Conservation (phyloP, 1,140 invertebrate genomes). For the Latrodectus geometricus region DNA sequence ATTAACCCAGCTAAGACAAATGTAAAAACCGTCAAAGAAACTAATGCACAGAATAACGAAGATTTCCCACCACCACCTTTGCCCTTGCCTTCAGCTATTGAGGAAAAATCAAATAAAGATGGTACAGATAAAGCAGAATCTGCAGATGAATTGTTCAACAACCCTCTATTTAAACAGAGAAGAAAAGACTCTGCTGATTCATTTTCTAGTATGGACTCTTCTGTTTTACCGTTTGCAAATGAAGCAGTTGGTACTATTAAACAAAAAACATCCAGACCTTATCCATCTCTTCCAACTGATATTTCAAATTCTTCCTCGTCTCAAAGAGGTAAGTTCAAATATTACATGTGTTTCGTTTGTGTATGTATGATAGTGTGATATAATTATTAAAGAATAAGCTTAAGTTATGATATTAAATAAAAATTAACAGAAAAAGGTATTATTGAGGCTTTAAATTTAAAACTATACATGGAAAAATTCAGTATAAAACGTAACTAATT, state of each 20-base stretch:
- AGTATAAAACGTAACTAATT: no score
- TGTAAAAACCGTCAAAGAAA: constrained; percentile 53
- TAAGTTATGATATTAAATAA: no score
- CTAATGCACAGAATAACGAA: constrained; percentile 65
- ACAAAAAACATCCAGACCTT: constrained; percentile 75
- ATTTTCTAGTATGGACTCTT: constrained; percentile 88
- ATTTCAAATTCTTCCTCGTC: neutral
- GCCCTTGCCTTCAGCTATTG: constrained; percentile 67
- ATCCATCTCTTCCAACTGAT: constrained; percentile 54
- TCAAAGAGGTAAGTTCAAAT: constrained; percentile 4
- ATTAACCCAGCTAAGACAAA: constrained; percentile 19
- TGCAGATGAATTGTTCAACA: constrained; percentile 46
- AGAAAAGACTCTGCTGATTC: constrained; percentile 74
- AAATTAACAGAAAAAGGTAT: no score
- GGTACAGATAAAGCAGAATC: constrained; percentile 26
- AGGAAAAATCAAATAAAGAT: constrained; percentile 60
- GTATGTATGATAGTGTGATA: no score
- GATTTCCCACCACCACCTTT: constrained; percentile 71
- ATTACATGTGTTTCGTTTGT: no score
- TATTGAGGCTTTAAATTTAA: no score
- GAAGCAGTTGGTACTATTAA: constrained; percentile 99
- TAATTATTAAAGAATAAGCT: no score
- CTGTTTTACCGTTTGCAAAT: constrained; percentile 97
- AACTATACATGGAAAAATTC: no score
- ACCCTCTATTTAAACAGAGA: constrained; percentile 43